These are phyloP conservation scores for Scolanthus callimorphus DNA, from an alignment of 92 coral and sea anemone genomes.

Conservation along the genomic window DNA sequence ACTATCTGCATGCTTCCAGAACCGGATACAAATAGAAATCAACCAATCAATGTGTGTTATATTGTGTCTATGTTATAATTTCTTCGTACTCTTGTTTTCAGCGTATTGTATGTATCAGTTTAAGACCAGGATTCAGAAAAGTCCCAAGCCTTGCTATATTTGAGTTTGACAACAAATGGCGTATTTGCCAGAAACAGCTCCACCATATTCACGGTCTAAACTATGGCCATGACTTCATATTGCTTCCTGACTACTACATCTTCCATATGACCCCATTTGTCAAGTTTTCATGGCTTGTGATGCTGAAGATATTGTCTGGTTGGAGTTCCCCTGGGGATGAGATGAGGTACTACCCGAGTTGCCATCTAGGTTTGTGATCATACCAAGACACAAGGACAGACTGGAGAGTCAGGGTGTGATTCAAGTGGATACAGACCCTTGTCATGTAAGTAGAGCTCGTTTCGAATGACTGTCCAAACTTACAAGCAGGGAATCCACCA, in stretches of 20 bases:
- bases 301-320: constrained; percentile 53
- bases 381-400: constrained; percentile 51
- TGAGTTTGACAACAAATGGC: constrained; percentile 69
- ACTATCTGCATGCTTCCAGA: background rate
- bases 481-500: background rate
- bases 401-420: constrained; percentile 32
- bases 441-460: constrained; percentile 78
- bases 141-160: constrained; percentile 61
- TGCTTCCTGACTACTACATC: constrained; percentile 68
- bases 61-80: background rate
- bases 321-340: constrained; percentile 58
- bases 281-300: constrained; percentile 31
- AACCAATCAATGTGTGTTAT: background rate
- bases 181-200: constrained; percentile 56
- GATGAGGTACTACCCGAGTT: constrained; percentile 72
- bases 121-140: constrained; percentile 53
- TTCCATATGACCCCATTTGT: constrained; percentile 91
- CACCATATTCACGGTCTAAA: constrained; percentile 67
- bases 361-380: constrained; percentile 83
- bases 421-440: constrained; percentile 80
- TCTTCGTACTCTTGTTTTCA: constrained; percentile 14
- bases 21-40: background rate
- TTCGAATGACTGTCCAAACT: background rate
- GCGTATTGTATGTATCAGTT: constrained; percentile 74
- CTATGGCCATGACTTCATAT: constrained; percentile 77